Evolutionary conservation across 2,888 invertebrate species (phyloP).

Genomic region (Eupsilia transversa): DNA sequence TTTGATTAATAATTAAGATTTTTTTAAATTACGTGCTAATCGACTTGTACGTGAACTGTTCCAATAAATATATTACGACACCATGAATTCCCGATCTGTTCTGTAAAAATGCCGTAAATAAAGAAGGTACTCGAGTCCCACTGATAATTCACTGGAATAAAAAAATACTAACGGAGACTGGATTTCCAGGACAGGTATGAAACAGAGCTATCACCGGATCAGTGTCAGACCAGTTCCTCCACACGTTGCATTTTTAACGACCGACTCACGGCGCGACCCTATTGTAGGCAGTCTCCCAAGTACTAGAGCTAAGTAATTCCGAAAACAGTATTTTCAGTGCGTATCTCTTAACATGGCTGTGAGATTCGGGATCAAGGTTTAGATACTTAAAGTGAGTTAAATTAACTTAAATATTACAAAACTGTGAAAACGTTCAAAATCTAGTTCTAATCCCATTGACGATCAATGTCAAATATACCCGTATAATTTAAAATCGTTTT

Average conservation of each 20-base stretch:
- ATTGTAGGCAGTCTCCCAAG: neutral
- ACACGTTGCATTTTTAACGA: slow-evolving; percentile 13
- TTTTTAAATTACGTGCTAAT: too few species aligned
- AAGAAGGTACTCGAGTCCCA: neutral
- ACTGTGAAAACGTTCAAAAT: too few species aligned
- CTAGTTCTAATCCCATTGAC: too few species aligned
- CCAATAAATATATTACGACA: too few species aligned
- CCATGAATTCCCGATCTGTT: too few species aligned
- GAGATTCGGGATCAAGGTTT: too few species aligned
- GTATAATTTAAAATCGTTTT: too few species aligned
- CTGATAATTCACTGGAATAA: neutral
- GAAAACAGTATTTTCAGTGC: neutral
- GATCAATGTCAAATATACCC: too few species aligned
- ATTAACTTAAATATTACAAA: too few species aligned
- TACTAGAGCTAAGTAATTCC: neutral
- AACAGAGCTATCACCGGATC: slow-evolving; percentile 3
- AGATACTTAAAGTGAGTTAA: too few species aligned
- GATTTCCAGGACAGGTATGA: neutral
- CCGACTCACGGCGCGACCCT: neutral
- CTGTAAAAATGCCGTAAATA: neutral
- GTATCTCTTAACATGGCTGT: too few species aligned
- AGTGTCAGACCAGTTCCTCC: neutral
- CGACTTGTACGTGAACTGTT: too few species aligned
- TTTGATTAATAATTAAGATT: neutral
- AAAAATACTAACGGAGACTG: neutral